Base-by-base conservation (phyloP, 92 coral and sea anemone species). In the Diadumene lineata region DNA sequence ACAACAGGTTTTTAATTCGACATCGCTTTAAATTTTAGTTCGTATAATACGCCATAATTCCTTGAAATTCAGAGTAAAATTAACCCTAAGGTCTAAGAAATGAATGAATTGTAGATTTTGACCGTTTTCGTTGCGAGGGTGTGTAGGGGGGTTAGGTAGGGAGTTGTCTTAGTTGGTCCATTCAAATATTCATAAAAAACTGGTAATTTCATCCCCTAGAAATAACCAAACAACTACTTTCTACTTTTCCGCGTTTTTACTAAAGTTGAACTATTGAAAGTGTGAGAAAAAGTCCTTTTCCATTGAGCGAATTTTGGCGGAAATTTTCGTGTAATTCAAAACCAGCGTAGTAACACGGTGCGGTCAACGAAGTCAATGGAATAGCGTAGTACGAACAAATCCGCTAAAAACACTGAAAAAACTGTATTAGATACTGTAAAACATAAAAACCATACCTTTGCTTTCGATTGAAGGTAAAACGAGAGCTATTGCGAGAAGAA, bases 101-200 rank as follows among this genome's bases (percentile, higher is more conserved):
- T 16, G 61, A 38, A 4, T 6, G 13, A 38, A 38, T 4, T 6
- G 7, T 4, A 38, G 48, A 38, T 13, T 38, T 6, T 38, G 13
- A 53, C 46, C 64, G 1, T 56, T n/a, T 57, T 31, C 66, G n/a
- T 0, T 21, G 26, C 8, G 81, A 63, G 81, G 81, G 81, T 76
- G 81, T 76, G 81, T 76, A 31, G 60, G 43, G 69, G 70, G 80
- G 80, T 11, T n/a, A n/a, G n/a, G n/a, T n/a, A 21, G 71, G 80
- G 80, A 75, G 81, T 76, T 76, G 81, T 28, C 81, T 61, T 15
- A 24, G 31, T 22, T n/a, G 48, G 48, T 28, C 69, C 58, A 31
- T 66, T 76, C 16, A 29, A 65, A 65, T 50, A 66, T 65, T 76
- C 74, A 66, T 76, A 46, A 76, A 65, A 72, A 76, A 48, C 22